phyloP scores from a whole-genome alignment of 2,797 vertebrate species.

The Leucoraja ocellata region DNA sequence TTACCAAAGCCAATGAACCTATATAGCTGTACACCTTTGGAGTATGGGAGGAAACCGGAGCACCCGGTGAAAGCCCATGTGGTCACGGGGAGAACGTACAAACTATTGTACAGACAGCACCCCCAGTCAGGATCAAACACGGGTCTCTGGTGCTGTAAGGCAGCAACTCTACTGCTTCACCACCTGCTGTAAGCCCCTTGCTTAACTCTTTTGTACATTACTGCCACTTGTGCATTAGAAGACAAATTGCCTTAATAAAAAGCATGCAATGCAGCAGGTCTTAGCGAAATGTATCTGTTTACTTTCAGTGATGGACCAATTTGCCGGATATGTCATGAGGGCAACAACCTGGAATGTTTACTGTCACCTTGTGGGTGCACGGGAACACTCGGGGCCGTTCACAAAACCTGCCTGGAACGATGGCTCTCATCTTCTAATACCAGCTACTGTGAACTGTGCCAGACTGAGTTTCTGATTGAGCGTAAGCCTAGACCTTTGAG shows the following conservation, averaged over 20 bases:
- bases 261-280: slow-evolving; percentile 6
- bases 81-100: too few species aligned
- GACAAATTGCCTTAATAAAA: slow-evolving; percentile 39
- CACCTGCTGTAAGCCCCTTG: too few species aligned
- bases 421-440: slow-evolving; percentile 96
- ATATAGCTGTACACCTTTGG: too few species aligned
- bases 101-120: too few species aligned
- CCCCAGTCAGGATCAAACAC: too few species aligned
- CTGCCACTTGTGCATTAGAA: not conserved
- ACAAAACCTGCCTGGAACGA: slow-evolving; percentile 91
- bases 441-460: slow-evolving; percentile 94
- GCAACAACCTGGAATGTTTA: slow-evolving; percentile 71
- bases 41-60: too few species aligned
- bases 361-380: slow-evolving; percentile 88
- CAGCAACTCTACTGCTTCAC: too few species aligned
- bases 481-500: slow-evolving; percentile 78
- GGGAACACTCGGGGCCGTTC: slow-evolving; percentile 83
- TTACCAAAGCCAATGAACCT: too few species aligned
- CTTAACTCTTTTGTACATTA: too few species aligned
- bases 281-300: slow-evolving; percentile 41
- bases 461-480: slow-evolving; percentile 87
- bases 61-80: too few species aligned
- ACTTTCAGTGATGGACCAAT: slow-evolving; percentile 79
- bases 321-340: slow-evolving; percentile 93
- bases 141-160: too few species aligned